Evolutionary conservation across 2,113 vertebrate genomes (phyloP), one percentile per base, ranked within the genome.

Genomic region (Platichthys flesus): DNA sequence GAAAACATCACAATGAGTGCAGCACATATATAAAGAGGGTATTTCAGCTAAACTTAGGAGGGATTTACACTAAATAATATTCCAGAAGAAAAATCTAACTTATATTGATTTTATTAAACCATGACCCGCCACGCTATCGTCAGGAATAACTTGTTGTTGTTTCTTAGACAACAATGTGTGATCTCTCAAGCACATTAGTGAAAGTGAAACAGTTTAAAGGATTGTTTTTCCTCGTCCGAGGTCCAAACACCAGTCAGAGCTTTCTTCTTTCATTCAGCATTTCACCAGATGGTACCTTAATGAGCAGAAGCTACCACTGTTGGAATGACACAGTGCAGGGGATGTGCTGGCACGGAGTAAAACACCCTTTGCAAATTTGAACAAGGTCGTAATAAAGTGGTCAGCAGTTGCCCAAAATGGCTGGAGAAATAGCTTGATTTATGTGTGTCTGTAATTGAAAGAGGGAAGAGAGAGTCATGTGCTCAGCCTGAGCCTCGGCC

Each of bases 261-360:
- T 42, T 86, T 74, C 75, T 71, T 85, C 64, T 58, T 80, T 79
- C 73, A 66, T 80, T 85, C 78, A 57, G 78, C 65, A 77, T 86
- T 83, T 65, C 82, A 84, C 74, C 90, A 93, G 91, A 92, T 93
- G 91, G 90, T 70, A 73, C 71, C 64, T 73, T 92, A 83, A 91
- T 91, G 83, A 88, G 79, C 67, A 28, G 26, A 86, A 82, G 85
- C 85, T 86, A 89, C 84, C 79, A 74, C 62, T 54, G 68, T 84
- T 86, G 86, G 71, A 91, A 87, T 85, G 79, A 79, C 59, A 71
- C 49, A 69, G 70, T 59, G 69, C 67, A 42, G 74, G 37, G 52
- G 63, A 61, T 28, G 65, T 45, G 52, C 67, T 66, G 67, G 65
- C 72, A 68, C 51, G 69, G 42, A 81, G 45, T 67, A 78, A 79